Evolutionary conservation across 1,140 invertebrate genomes (phyloP), one percentile per base, ranked within the genome.

Genomic region (Argopecten irradians): DNA sequence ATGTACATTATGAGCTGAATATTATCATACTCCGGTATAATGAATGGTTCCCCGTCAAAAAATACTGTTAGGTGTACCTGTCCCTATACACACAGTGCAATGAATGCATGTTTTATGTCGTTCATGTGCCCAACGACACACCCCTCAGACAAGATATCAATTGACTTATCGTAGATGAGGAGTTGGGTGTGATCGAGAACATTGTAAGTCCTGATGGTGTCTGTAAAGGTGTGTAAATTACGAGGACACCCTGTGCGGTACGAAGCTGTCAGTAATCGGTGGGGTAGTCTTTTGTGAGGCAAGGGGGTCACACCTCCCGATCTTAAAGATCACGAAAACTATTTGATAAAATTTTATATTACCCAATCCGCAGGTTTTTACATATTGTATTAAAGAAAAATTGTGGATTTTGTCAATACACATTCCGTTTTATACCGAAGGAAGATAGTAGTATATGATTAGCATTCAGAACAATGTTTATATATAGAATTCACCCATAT

Each of bases 111-210:
- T 71, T 28, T 7, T 71, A n/a, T n/a, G n/a, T n/a, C 55, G 55
- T 71, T 71, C 55, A 71, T 71, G 55, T 71, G n/a, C 55, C 55
- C 55, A 71, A 46, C n/a, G 55, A 71, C 55, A 71, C 55, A 71
- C 55, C 55, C 55, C 55, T n/a, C 14, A 8, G n/a, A n/a, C 22
- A 28, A n/a, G 2, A n/a, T 71, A 16, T n/a, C 55, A 28, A 71
- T 71, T 71, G 55, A 71, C 16, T 7, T 16, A 1, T 28, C 55
- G 1, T 71, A 22, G 28, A 7, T 28, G 55, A 71, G 28, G 55
- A 71, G 55, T 28, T 28, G 55, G 55, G 55, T 71, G 55, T 71
- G 55, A 5, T n/a, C 22, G 1, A 16, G n/a, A 3, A 71, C 55
- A 71, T 71, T 71, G 55, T 71, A 71, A 71, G 7, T 8, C 43